A percentile compares a stretch with the other conserved stretches of the same genome.
Conservation (phyloP, 2,113 vertebrate genomes). For the Phaethon lepturus region DNA sequence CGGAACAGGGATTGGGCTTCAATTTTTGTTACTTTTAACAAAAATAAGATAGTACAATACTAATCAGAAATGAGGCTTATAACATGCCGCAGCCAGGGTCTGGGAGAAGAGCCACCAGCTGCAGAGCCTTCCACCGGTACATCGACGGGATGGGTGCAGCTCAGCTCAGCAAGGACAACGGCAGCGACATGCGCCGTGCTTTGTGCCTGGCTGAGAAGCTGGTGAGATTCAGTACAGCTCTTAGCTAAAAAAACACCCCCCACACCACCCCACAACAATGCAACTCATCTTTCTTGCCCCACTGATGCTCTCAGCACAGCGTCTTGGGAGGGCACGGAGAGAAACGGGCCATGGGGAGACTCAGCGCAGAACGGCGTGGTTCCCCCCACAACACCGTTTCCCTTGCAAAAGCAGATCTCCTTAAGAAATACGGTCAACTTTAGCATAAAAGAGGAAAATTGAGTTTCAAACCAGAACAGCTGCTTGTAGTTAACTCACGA, state of each 20-base stretch:
- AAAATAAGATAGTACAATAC: constrained; percentile 50
- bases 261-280: not conserved
- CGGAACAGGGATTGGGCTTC: constrained; percentile 38
- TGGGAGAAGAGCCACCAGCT: not conserved
- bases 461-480: constrained; percentile 5
- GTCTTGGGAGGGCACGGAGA: not conserved
- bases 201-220: not conserved
- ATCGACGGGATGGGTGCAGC: not conserved
- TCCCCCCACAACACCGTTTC: not conserved
- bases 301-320: not conserved
- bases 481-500: constrained; percentile 12
- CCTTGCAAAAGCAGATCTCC: not conserved
- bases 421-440: not conserved
- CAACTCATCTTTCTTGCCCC: not conserved
- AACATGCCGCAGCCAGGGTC: not conserved
- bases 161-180: not conserved
- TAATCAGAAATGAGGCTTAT: constrained; percentile 31
- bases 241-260: not conserved
- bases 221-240: not conserved
- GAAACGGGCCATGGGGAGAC: not conserved
- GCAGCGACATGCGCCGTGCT: not conserved
- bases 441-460: not conserved
- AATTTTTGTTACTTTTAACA: constrained; percentile 66
- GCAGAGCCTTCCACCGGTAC: not conserved
- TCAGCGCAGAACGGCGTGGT: accelerated